phyloP scores from a whole-genome alignment of 2,113 vertebrate genomes.

The Megaceryle maxima region DNA sequence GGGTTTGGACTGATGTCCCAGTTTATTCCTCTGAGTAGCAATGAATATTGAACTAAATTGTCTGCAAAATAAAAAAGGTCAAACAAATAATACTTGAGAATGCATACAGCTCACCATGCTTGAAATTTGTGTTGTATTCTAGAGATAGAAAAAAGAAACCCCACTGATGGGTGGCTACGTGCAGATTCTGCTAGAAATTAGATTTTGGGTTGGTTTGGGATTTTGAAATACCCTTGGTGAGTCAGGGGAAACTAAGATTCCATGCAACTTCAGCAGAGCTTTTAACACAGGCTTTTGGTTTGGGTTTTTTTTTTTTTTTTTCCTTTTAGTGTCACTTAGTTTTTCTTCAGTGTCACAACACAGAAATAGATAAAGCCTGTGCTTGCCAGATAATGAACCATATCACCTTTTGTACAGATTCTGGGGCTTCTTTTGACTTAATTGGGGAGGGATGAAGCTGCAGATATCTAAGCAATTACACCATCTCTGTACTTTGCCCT shows the following conservation, averaged over 20 bases:
- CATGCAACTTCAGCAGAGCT: background rate
- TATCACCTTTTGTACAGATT: background rate
- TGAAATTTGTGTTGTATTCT: background rate
- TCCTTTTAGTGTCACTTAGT: background rate
- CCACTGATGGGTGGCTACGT: background rate
- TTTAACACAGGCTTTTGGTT: background rate
- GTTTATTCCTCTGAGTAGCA: background rate
- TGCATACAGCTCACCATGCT: background rate
- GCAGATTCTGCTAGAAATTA: background rate
- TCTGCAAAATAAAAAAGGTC: background rate
- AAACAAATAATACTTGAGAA: background rate
- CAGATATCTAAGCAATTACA: background rate
- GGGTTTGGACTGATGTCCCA: background rate
- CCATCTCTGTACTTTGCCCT: background rate
- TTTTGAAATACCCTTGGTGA: background rate
- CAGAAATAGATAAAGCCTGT: background rate
- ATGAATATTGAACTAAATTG: background rate
- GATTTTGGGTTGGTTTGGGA: background rate
- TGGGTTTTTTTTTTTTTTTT: background rate
- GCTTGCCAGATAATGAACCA: background rate
- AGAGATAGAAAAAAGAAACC: background rate
- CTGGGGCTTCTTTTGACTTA: background rate
- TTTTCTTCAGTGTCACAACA: background rate
- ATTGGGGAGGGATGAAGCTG: background rate
- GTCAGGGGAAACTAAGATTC: background rate